Evolutionary conservation across 2,888 invertebrate genomes (phyloP), one percentile per base, ranked within the genome.

Genomic region (Chrysopilus asiliformis): DNA sequence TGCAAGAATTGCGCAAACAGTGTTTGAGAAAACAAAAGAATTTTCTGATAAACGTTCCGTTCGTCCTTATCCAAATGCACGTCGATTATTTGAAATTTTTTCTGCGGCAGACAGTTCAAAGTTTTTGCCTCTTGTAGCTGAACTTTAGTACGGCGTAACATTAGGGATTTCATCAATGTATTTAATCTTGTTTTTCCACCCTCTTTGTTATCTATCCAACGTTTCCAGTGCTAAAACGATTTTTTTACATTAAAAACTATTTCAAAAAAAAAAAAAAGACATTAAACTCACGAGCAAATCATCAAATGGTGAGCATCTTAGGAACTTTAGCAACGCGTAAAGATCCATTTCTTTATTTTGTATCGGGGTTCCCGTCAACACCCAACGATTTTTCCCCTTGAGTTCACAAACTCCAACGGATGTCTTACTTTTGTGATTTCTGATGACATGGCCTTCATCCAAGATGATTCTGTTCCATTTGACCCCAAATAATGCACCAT

Each of bases 371-470:
- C 95, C 95, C 0, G 94, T 91, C 14, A 95, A 69, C 1, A 79
- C 80, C 87, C 87, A 90, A 9, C 89, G 74, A 2, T 71, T 66
- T 38, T 63, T 68, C 5, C 74, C 75, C 1, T 57, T 48, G 30
- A 90, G 58, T 3, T 65, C 62, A 54, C 79, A 80, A 6, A 79
- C 80, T 0, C 83, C 80, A 42, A 67, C 55, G 0, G 86, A 77
- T 1, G 79, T 78, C 44, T 74, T 68, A 7, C 81, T 74, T 61
- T 87, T 89, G 56, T 82, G 73, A 66, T 95, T 95, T 47, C 93
- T 76, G 7, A 95, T 82, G 26, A 76, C 72, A 61, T 97, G 95
- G 0, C 86, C 95, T 66, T 97, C 95, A 64, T 97, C 95, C 15
- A 97, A 66, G 41, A 95, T 79, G 3, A 91, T 71, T 33, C 95